Conservation (phyloP, 2,888 invertebrate genomes). For the Epistrophe eligans region DNA sequence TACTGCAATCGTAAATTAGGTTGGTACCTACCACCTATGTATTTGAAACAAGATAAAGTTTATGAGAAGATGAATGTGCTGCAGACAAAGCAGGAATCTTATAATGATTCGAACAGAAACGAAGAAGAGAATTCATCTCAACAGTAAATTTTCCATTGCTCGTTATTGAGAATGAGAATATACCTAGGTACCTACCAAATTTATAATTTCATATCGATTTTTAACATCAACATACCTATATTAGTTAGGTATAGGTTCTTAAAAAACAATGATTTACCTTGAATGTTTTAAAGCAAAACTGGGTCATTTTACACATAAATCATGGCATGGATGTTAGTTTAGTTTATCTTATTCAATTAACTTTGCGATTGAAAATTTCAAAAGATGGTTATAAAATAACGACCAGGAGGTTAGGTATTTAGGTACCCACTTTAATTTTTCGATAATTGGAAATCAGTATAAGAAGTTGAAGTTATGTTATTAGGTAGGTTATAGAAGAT, state of each 20-base stretch:
- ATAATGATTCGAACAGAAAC: neutral
- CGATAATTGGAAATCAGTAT: too few species aligned
- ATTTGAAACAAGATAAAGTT: constrained; percentile 55
- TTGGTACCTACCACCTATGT: neutral
- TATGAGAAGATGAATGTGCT: constrained; percentile 30
- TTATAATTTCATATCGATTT: neutral
- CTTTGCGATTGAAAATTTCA: neutral
- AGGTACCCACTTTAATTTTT: too few species aligned
- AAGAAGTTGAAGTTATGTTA: too few species aligned
- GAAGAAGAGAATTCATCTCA: neutral
- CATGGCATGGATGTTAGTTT: neutral
- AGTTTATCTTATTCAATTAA: neutral
- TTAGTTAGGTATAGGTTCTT: neutral
- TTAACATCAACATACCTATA: neutral
- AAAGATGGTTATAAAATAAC: neutral
- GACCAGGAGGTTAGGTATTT: too few species aligned
- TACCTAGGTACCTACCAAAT: too few species aligned
- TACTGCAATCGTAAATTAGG: constrained; percentile 62
- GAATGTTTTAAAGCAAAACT: constrained; percentile 11
- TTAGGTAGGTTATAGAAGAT: too few species aligned
- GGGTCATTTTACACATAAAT: constrained; percentile 38
- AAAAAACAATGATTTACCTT: constrained; percentile 11
- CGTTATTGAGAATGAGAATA: constrained; percentile 24
- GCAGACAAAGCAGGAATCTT: neutral
- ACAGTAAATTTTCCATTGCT: constrained; percentile 3